Conservation (phyloP, 2,113 vertebrate genomes). For the Ailurus styani region DNA sequence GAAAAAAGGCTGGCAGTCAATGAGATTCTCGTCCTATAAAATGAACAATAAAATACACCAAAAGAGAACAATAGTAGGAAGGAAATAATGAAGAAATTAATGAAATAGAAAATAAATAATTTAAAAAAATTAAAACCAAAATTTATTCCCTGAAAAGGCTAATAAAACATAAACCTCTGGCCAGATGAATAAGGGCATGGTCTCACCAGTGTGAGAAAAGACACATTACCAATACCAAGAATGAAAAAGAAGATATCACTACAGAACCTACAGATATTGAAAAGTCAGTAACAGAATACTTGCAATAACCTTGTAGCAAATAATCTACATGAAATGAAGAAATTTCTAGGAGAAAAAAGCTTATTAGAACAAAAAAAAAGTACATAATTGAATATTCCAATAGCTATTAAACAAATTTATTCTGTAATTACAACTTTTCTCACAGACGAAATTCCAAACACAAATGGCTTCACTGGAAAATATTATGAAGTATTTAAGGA, state of each 20-base stretch:
- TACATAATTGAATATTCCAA: neutral
- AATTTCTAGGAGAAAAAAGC: neutral
- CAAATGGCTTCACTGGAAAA: neutral
- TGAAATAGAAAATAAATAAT: neutral
- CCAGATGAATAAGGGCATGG: neutral
- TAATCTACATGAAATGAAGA: neutral
- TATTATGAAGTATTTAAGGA: neutral
- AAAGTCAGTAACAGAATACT: neutral
- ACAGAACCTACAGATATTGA: neutral
- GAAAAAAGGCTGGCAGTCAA: neutral
- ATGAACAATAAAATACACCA: neutral
- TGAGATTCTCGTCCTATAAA: neutral
- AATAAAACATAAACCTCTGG: neutral
- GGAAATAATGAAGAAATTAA: neutral
- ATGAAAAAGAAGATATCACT: neutral
- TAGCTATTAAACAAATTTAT: neutral
- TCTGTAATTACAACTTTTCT: neutral
- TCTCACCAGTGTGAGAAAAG: neutral
- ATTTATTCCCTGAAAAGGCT: neutral
- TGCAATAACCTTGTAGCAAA: neutral
- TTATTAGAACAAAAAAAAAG: neutral
- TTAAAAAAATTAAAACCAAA: neutral
- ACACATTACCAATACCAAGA: neutral
- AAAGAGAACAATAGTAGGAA: neutral
- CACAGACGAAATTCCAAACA: neutral